Evolutionary conservation across 2,888 invertebrate species (phyloP).

Genomic region (Drosophila stalkeri): DNA sequence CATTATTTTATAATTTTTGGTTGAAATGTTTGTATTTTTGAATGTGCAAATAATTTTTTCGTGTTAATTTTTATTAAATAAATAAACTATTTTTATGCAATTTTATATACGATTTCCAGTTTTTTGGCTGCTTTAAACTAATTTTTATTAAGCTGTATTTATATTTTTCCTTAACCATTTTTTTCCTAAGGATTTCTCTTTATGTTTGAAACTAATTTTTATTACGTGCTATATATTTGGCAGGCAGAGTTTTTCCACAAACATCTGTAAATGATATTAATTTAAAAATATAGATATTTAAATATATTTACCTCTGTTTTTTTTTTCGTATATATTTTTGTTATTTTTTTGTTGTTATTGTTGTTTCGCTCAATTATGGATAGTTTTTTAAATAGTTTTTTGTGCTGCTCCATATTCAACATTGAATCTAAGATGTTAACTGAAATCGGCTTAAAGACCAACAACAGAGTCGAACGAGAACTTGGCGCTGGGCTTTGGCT

Average conservation of each 20-base stretch:
- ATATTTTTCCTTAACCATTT: background rate
- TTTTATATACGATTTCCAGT: background rate
- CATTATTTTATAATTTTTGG: background rate
- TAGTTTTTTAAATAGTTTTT: background rate
- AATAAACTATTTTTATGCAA: background rate
- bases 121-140: background rate
- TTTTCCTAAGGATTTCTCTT: background rate
- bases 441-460: constrained; percentile 39
- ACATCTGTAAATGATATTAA: background rate
- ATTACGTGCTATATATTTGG: background rate
- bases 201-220: background rate
- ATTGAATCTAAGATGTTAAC: constrained; percentile 11
- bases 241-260: background rate
- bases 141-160: background rate
- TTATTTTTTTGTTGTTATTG: background rate
- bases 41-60: too few species aligned
- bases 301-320: background rate
- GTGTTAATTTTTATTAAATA: background rate
- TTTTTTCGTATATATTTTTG: background rate
- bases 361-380: background rate
- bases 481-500: constrained; percentile 55
- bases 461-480: constrained; percentile 7
- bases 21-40: background rate
- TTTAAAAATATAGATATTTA: background rate
- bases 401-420: background rate